Conservation (phyloP, 2,113 vertebrate genomes). For the Thamnophis sirtalis region DNA sequence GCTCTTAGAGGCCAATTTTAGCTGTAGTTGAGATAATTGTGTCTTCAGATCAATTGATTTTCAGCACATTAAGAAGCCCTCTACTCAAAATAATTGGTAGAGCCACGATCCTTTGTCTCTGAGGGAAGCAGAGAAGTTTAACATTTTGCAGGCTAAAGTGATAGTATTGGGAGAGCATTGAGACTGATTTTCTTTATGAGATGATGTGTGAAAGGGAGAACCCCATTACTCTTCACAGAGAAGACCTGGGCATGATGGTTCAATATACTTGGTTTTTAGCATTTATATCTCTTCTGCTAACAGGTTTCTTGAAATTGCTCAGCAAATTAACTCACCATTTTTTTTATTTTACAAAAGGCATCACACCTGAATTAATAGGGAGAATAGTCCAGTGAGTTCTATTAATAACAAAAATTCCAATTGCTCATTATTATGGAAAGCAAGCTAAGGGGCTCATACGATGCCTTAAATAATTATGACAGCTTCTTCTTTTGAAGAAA, state of each 20-base stretch:
- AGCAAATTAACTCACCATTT: neutral
- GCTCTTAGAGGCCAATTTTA: neutral
- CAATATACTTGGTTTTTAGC: neutral
- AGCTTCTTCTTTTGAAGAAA: neutral
- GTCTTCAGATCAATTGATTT: slow-evolving; percentile 11
- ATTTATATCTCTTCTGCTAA: neutral
- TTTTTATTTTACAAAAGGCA: neutral
- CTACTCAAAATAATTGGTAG: slow-evolving; percentile 11
- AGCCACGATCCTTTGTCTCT: neutral
- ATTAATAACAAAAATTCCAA: neutral
- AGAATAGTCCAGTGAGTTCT: neutral
- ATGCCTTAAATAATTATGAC: slow-evolving; percentile 1
- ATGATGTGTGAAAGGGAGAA: neutral
- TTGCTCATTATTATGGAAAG: neutral
- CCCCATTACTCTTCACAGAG: neutral
- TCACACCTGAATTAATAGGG: neutral
- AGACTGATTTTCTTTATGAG: neutral
- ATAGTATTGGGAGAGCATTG: neutral
- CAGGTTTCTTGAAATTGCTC: neutral
- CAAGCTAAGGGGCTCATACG: neutral
- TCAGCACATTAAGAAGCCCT: neutral
- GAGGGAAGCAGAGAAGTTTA: neutral
- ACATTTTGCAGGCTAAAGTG: neutral
- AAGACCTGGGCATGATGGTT: neutral
- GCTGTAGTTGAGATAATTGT: slow-evolving; percentile 1